These are phyloP conservation scores for Cataglyphis cursor DNA, from an alignment of 2,888 invertebrate genomes.

Conservation along the genomic window DNA sequence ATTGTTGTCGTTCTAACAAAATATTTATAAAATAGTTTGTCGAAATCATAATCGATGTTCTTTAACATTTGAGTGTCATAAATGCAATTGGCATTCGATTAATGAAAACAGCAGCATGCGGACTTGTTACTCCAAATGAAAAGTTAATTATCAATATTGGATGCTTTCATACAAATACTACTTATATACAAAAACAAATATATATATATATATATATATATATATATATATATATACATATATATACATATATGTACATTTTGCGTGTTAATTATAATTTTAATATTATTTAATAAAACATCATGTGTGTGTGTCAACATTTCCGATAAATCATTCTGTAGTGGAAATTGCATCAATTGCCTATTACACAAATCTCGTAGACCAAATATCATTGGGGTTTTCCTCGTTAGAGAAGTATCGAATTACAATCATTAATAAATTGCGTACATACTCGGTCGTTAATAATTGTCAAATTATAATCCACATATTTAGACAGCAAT, in stretches of 20 bases:
- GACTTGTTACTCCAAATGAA: conserved; percentile 26
- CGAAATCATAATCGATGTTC: neutral
- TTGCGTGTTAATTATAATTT: conserved; percentile 23
- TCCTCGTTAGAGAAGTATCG: neutral
- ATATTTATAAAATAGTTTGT: neutral
- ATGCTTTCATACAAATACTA: conserved; percentile 18
- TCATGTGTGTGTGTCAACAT: neutral
- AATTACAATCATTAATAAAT: conserved; percentile 2
- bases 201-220: neutral
- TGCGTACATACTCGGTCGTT: neutral
- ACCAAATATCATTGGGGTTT: conserved; percentile 17
- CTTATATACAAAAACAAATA: neutral
- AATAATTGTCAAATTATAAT: neutral
- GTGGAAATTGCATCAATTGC: conserved; percentile 29
- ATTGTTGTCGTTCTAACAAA: neutral
- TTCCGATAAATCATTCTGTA: conserved; percentile 31
- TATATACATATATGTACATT: neutral
- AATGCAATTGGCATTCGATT: conserved; percentile 16
- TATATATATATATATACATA: neutral
- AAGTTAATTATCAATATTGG: conserved; percentile 42
- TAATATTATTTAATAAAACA: conserved; percentile 36
- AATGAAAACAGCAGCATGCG: conserved; percentile 22
- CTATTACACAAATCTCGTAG: conserved; percentile 35
- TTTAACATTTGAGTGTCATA: neutral
- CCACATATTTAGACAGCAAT: neutral